These are phyloP conservation scores for Patiria miniata DNA, from an alignment of 35 echinoderm and acorn worm genomes.

Conservation along the genomic window DNA sequence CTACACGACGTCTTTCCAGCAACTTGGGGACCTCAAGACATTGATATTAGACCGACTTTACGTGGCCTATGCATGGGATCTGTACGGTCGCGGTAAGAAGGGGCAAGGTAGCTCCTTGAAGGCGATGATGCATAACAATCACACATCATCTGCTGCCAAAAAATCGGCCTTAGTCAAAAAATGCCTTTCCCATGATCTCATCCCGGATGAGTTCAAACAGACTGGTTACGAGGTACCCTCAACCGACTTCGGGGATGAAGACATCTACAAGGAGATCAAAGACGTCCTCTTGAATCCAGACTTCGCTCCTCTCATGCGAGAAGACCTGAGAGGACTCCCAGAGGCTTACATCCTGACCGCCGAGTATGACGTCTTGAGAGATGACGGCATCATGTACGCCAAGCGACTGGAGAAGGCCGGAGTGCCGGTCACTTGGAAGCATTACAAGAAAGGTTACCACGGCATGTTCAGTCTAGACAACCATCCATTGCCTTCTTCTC, in stretches of 20 bases:
- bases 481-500: background rate
- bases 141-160: background rate
- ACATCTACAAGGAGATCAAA: slow-evolving; percentile 36
- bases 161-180: background rate
- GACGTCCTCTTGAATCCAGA: slow-evolving; percentile 19
- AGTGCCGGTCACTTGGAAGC: slow-evolving; percentile 52
- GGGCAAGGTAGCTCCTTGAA: background rate
- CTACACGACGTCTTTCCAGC: slow-evolving; percentile 53
- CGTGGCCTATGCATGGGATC: background rate
- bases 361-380: slow-evolving; percentile 55
- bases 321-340: slow-evolving; percentile 62
- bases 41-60: background rate
- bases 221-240: background rate
- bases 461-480: background rate
- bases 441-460: slow-evolving; percentile 58
- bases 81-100: slow-evolving; percentile 18
- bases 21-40: background rate
- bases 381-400: slow-evolving; percentile 80
- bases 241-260: background rate
- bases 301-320: slow-evolving; percentile 60
- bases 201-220: slow-evolving; percentile 39
- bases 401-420: slow-evolving; percentile 58
- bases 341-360: slow-evolving; percentile 57
- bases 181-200: slow-evolving; percentile 1
- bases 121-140: background rate